Percentiles rank a stretch among this genome's conserved stretches.
These are phyloP conservation scores for Caprella mutica DNA, from an alignment of 2,888 invertebrate genomes.

Conservation along the genomic window DNA sequence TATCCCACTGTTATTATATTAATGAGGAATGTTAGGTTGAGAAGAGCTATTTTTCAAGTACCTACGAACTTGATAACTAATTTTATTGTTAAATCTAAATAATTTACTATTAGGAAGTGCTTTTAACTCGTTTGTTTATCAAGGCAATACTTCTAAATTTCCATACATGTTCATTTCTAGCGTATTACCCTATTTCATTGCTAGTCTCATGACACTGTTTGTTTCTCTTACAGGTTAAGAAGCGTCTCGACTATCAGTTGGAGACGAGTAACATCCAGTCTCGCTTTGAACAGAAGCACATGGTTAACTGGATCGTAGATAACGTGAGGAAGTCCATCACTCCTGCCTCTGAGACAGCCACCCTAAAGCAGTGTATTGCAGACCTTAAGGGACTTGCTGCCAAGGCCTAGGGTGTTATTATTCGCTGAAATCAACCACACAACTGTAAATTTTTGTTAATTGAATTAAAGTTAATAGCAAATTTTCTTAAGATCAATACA, in stretches of 20 bases:
- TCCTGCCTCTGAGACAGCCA: slow-evolving; percentile 85
- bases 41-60: too few species aligned
- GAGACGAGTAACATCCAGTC: slow-evolving; percentile 71
- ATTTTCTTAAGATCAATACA: too few species aligned
- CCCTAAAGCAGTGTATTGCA: slow-evolving; percentile 73
- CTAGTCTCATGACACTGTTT: neutral
- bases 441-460: neutral
- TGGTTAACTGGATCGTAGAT: slow-evolving; percentile 84
- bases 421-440: too few species aligned
- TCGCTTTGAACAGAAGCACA: slow-evolving; percentile 76
- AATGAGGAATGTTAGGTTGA: too few species aligned
- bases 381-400: slow-evolving; percentile 64
- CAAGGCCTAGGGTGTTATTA: slow-evolving; percentile 12
- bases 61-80: too few species aligned
- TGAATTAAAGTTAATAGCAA: neutral
- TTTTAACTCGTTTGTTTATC: too few species aligned
- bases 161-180: too few species aligned
- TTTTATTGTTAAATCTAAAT: too few species aligned
- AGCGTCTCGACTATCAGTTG: slow-evolving; percentile 81
- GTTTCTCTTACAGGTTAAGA: slow-evolving; percentile 54
- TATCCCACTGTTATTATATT: too few species aligned
- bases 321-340: slow-evolving; percentile 77
- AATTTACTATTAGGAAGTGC: too few species aligned
- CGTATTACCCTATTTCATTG: too few species aligned
- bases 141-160: too few species aligned